Evolutionary conservation across 2,888 invertebrate species (phyloP).

Genomic region (Pycnomerus fuliginosus): DNA sequence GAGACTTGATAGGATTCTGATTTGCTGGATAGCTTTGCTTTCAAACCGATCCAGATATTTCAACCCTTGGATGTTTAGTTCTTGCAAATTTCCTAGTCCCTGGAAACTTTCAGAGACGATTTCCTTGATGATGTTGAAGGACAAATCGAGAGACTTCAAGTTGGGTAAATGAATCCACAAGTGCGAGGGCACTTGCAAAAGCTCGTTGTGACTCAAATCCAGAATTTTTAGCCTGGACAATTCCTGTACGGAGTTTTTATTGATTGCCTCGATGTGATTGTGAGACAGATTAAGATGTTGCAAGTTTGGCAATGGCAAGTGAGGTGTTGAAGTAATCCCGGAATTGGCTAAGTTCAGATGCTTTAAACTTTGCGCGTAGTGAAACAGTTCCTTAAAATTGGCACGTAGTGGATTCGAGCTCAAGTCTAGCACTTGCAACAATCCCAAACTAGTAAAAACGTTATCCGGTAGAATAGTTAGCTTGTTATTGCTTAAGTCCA

Average conservation of each 20-base stretch:
- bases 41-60: constrained; percentile 73
- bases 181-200: constrained; percentile 72
- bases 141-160: constrained; percentile 75
- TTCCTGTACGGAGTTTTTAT: constrained; percentile 69
- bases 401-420: constrained; percentile 79
- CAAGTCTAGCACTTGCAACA: constrained; percentile 76
- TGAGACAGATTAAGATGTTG: constrained; percentile 77
- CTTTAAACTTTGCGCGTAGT: constrained; percentile 80
- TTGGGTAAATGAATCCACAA: constrained; percentile 71
- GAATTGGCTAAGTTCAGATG: constrained; percentile 75
- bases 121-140: constrained; percentile 77
- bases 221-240: constrained; percentile 71
- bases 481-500: constrained; percentile 79
- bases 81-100: constrained; percentile 69
- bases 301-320: constrained; percentile 74
- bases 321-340: constrained; percentile 75
- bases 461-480: constrained; percentile 85
- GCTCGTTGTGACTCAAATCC: constrained; percentile 74
- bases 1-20: constrained; percentile 69
- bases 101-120: constrained; percentile 71
- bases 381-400: constrained; percentile 84
- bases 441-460: constrained; percentile 79
- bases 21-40: constrained; percentile 70
- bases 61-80: constrained; percentile 73
- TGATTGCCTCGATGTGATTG: constrained; percentile 71